Evolutionary conservation across 2,888 invertebrate genomes (phyloP).

Genomic region (Caenorhabditis plicata): DNA sequence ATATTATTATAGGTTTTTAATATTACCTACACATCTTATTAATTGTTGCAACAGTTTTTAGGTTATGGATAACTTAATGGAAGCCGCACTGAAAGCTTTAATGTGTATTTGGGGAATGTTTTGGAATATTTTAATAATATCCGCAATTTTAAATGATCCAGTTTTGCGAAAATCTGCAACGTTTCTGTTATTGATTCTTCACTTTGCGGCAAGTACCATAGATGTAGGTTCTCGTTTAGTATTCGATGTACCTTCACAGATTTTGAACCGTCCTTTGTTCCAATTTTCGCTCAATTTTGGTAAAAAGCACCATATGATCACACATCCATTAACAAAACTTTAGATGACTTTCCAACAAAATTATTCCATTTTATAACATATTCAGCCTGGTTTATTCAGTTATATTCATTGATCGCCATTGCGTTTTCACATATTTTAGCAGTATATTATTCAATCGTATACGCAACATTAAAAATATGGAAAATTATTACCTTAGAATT

Average conservation of each 20-base stretch:
- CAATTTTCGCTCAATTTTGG: slow-evolving; percentile 21
- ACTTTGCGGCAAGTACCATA: slow-evolving; percentile 20
- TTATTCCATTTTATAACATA: slow-evolving; percentile 28
- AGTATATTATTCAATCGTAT: slow-evolving; percentile 19
- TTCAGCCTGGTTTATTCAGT: slow-evolving; percentile 28
- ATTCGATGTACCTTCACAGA: slow-evolving; percentile 28
- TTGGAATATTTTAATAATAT: slow-evolving; percentile 23
- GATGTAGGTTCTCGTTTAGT: slow-evolving; percentile 30
- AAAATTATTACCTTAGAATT: slow-evolving; percentile 10
- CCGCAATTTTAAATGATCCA: slow-evolving; percentile 16
- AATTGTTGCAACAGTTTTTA: no score
- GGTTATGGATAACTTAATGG: no score
- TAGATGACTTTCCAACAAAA: slow-evolving; percentile 30
- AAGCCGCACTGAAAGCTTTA: slow-evolving; percentile 29
- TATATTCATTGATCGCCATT: slow-evolving; percentile 25
- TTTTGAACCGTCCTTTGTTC: slow-evolving; percentile 22
- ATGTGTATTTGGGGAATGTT: slow-evolving; percentile 35
- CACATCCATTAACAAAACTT: not conserved
- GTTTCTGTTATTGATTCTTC: slow-evolving; percentile 11
- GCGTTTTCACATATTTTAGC: slow-evolving; percentile 27
- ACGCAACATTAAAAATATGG: slow-evolving; percentile 12
- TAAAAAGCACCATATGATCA: not conserved
- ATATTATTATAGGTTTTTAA: no score
- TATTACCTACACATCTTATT: no score
- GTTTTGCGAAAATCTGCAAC: slow-evolving; percentile 28